Conservation (phyloP, 2,113 vertebrate genomes). For the Eudyptes chrysolophus region DNA sequence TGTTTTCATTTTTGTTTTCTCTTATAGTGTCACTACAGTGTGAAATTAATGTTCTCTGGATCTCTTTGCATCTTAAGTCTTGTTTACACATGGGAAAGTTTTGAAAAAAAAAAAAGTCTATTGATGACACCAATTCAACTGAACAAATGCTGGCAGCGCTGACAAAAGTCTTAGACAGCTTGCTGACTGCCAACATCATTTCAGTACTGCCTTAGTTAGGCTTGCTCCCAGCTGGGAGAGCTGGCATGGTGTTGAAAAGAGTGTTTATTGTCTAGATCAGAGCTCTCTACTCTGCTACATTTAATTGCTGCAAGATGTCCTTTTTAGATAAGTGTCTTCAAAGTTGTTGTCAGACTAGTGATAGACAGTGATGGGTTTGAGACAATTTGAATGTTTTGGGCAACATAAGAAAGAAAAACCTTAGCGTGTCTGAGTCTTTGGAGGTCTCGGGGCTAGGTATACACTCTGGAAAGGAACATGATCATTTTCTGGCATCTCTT, state of each 20-base stretch:
- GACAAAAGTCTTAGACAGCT: background rate
- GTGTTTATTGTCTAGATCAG: conserved; percentile 25
- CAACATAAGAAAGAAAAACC: background rate
- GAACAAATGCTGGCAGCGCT: background rate
- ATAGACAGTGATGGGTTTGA: background rate
- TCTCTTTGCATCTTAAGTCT: background rate
- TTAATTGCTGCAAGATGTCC: conserved; percentile 24
- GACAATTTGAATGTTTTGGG: background rate
- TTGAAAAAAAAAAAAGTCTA: background rate
- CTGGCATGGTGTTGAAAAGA: background rate
- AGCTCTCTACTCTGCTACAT: background rate
- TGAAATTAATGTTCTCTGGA: conserved; percentile 42
- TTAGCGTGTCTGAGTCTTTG: background rate
- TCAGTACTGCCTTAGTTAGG: background rate
- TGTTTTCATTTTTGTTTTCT: conserved; percentile 56
- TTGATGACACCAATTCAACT: background rate
- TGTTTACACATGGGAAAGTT: conserved; percentile 31
- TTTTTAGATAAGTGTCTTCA: conserved; percentile 11
- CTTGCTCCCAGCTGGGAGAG: conserved; percentile 1
- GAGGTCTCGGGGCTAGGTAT: background rate
- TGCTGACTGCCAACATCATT: background rate
- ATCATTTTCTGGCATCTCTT: background rate
- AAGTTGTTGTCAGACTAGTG: background rate
- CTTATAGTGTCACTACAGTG: background rate
- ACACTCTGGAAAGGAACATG: background rate